Evolutionary conservation across 2,888 invertebrate species (phyloP), one percentile per base, ranked within the genome.

Genomic region (Nemurella pictetii): DNA sequence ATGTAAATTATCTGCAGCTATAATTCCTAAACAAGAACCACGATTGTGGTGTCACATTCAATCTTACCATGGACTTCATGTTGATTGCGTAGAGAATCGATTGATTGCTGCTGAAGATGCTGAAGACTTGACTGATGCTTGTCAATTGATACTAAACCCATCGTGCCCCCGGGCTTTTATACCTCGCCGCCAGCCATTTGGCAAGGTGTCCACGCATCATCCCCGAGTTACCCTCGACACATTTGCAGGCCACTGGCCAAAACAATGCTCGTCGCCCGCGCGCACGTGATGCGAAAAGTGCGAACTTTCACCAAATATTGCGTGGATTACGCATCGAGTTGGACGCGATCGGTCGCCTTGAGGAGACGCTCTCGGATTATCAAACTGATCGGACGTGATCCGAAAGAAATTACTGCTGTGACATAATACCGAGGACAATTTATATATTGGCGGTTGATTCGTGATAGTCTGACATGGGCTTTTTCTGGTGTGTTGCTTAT

Each of bases 111-210:
- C 74, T 74, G 74, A 74, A 74, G 74, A 74, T 78, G 78, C 5
- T 75, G 55, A 55, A 15, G 55, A 55, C 55, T 75, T 75, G 75
- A 75, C 75, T 35, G 20, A n/a, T 36, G 80, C 29, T 81, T 81
- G 82, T 55, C 82, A 82, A 82, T 25, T 82, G 82, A 82, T 82
- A 29, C 28, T 82, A 2, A n/a, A 29, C 12, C 72, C 82, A 28
- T 36, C 55, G 3, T 55, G 82, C 55, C 82, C 82, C 82, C 20
- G 72, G 82, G 82, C 82, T 82, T 82, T 55, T 82, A 82, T 82
- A 82, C 82, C 30, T 20, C 55, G 20, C 55, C 2, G 20, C 55
- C 55, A 1, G 27, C 75, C 25, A 75, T 75, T 55, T 3, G 55
- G 55, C 26, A 75, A 1, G 28, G 7, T 3, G 15, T 36, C 15